Percentiles rank a stretch among this genome's conserved stretches.
Evolutionary conservation across 2,113 vertebrate genomes (phyloP).

Genomic region (Tenrec ecaudatus): DNA sequence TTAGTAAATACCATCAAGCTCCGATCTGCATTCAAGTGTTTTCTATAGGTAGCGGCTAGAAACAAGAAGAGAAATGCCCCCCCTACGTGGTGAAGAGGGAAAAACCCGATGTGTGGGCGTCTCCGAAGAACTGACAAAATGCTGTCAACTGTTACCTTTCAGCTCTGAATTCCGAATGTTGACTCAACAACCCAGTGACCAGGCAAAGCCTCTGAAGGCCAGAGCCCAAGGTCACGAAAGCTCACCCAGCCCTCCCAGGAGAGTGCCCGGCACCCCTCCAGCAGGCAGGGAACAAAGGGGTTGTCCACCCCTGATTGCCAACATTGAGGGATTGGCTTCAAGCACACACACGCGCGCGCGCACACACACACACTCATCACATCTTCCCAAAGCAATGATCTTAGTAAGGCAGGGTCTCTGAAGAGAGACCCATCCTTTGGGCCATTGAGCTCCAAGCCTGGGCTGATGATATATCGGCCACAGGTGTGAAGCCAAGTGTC

Average conservation of each 20-base stretch:
- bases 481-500: background rate
- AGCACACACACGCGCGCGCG: background rate
- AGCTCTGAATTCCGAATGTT: background rate
- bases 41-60: slow-evolving; percentile 75
- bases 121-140: background rate
- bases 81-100: slow-evolving; percentile 8
- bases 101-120: background rate
- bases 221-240: background rate
- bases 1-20: slow-evolving; percentile 83
- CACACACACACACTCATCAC: too few species aligned
- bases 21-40: slow-evolving; percentile 76
- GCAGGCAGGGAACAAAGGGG: too few species aligned
- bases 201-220: background rate
- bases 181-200: background rate
- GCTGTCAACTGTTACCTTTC: background rate
- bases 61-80: slow-evolving; percentile 61
- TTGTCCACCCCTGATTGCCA: background rate
- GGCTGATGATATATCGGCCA: background rate
- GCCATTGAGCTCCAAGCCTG: background rate
- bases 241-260: background rate
- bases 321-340: background rate
- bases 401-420: background rate
- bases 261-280: background rate
- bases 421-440: too few species aligned
- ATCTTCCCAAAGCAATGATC: background rate